A percentile compares a stretch with the other conserved stretches of the same genome.
phyloP scores from a whole-genome alignment of 1,140 invertebrate species.

The Tenebrio molitor region DNA sequence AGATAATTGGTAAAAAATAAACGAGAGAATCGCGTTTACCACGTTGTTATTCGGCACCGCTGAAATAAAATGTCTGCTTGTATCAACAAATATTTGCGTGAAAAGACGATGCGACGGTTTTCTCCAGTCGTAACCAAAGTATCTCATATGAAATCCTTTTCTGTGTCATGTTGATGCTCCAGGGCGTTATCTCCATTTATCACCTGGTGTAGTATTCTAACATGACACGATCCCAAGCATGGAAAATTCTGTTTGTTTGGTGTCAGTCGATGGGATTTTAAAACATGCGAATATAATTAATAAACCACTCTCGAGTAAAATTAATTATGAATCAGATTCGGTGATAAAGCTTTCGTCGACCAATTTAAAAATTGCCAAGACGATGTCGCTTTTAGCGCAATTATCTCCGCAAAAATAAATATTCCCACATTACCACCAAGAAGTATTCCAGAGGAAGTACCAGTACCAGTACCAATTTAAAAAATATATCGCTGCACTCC shows the following conservation, averaged over 20 bases:
- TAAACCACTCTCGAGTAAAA: constrained; percentile 4
- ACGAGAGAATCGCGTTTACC: no score
- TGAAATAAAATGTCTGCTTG: constrained; percentile 4
- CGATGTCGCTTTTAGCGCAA: no score
- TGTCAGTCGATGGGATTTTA: constrained; percentile 17
- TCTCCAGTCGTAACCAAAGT: constrained; percentile 31
- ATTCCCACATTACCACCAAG: no score
- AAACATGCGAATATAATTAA: constrained; percentile 16
- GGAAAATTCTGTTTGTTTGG: constrained; percentile 27
- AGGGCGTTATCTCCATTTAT: constrained; percentile 42
- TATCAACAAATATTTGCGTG: constrained; percentile 29
- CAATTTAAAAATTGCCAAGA: background rate
- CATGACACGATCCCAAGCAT: constrained; percentile 36
- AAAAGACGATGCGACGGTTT: constrained; percentile 10
- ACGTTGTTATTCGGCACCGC: background rate
- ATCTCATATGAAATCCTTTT: constrained; percentile 32
- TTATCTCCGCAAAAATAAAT: no score
- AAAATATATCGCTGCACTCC: no score
- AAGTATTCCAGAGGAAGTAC: no score
- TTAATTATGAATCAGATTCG: constrained; percentile 13
- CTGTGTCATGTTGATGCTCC: constrained; percentile 36
- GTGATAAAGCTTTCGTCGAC: background rate
- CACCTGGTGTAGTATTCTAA: constrained; percentile 30
- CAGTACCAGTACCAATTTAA: no score
- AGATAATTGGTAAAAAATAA: background rate